Conservation (phyloP, 2,888 invertebrate species). For the Rhogogaster chlorosoma region DNA sequence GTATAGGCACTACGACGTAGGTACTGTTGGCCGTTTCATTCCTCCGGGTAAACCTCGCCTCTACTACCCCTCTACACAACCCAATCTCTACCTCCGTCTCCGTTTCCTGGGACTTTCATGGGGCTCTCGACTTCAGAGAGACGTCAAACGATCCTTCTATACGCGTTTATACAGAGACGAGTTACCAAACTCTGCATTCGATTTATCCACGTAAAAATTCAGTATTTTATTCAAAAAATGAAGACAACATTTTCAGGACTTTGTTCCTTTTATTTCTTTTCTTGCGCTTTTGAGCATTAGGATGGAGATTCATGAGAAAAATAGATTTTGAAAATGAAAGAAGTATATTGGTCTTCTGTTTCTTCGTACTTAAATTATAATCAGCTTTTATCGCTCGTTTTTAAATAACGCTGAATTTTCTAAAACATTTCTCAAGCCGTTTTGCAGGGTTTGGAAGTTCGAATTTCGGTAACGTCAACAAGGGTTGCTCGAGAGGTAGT, state of each 20-base stretch:
- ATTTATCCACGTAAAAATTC: background rate
- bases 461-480: slow-evolving; percentile 14
- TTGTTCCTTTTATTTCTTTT: background rate
- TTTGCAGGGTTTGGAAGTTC: slow-evolving; percentile 16
- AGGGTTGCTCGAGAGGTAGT: slow-evolving; percentile 14
- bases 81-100: slow-evolving; percentile 38
- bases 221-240: background rate
- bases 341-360: background rate
- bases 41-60: slow-evolving; percentile 40
- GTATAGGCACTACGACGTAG: background rate
- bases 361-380: background rate
- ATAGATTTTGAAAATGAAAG: background rate
- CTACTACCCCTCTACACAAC: slow-evolving; percentile 16
- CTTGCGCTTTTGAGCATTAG: background rate
- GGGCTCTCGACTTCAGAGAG: slow-evolving; percentile 41
- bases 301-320: background rate
- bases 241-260: background rate
- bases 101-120: slow-evolving; percentile 42
- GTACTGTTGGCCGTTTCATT: slow-evolving; percentile 46
- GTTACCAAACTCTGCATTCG: slow-evolving; percentile 20
- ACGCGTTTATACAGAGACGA: slow-evolving; percentile 17
- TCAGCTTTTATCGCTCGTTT: background rate
- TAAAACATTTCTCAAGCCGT: background rate
- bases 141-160: slow-evolving; percentile 41
- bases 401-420: background rate